These are phyloP conservation scores for Drosophila baimaii DNA, from an alignment of 1,140 invertebrate genomes.

Conservation along the genomic window DNA sequence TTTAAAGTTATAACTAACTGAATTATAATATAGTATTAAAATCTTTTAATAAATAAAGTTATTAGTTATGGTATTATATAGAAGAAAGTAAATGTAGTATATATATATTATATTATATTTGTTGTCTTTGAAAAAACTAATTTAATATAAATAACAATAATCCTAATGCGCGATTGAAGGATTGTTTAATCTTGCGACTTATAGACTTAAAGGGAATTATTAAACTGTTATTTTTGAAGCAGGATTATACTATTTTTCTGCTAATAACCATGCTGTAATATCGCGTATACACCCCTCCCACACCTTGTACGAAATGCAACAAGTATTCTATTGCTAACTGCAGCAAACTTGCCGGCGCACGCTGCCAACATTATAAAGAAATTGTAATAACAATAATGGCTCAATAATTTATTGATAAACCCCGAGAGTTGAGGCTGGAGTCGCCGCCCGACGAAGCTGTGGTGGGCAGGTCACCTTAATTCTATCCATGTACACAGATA, in stretches of 20 bases:
- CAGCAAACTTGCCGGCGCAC: constrained; percentile 68
- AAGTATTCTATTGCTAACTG: constrained; percentile 45
- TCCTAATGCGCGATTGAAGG: too few species aligned
- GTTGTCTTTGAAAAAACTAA: too few species aligned
- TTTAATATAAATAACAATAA: too few species aligned
- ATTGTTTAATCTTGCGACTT: too few species aligned
- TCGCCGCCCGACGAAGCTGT: constrained; percentile 44
- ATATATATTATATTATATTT: too few species aligned
- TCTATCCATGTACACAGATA: constrained; percentile 56
- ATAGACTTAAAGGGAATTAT: background rate
- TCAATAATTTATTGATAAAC: constrained; percentile 83
- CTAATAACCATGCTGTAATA: background rate
- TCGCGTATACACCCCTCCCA: background rate
- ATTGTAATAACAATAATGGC: constrained; percentile 83
- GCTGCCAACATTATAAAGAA: constrained; percentile 82
- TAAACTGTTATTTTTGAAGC: background rate
- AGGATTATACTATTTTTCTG: background rate
- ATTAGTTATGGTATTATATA: too few species aligned
- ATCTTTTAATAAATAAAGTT: too few species aligned
- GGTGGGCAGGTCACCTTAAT: constrained; percentile 71
- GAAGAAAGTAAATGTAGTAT: too few species aligned
- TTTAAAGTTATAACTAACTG: too few species aligned
- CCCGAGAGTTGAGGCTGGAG: constrained; percentile 49
- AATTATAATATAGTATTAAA: background rate
- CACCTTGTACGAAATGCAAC: constrained; percentile 17